A percentile compares a stretch with the other conserved stretches of the same genome.
These are phyloP conservation scores for Chiridota heheva DNA, from an alignment of 35 echinoderm and acorn worm species.

Conservation along the genomic window DNA sequence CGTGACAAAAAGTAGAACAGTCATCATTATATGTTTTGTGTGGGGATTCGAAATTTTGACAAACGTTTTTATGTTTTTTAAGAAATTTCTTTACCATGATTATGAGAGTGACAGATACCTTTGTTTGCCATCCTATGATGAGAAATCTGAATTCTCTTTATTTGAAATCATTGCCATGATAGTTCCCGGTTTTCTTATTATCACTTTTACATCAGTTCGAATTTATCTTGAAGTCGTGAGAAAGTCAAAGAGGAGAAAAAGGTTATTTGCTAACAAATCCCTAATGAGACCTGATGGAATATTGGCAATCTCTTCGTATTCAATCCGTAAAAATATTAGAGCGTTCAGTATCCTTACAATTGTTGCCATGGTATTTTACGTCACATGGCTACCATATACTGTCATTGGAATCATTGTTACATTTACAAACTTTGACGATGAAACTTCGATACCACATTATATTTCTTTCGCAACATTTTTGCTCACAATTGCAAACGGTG, in stretches of 20 bases:
- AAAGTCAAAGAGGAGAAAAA: not conserved
- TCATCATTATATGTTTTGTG: not conserved
- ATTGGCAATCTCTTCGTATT: not conserved
- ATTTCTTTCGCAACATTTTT: conserved; percentile 9
- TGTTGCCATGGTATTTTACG: conserved; percentile 14
- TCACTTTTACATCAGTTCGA: conserved; percentile 23
- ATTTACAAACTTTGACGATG: not conserved
- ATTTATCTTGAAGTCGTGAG: not conserved
- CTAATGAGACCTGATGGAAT: not conserved
- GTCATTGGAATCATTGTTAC: not conserved
- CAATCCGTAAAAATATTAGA: conserved; percentile 23
- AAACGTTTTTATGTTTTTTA: not conserved
- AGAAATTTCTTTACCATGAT: not conserved
- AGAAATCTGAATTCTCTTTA: not conserved
- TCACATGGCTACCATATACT: conserved; percentile 30
- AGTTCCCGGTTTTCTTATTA: conserved; percentile 24
- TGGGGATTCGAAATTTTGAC: not conserved
- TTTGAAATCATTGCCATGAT: not conserved
- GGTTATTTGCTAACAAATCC: conserved; percentile 13
- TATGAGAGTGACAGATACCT: not conserved
- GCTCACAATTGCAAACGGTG: conserved; percentile 27
- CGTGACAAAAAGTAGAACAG: conserved; percentile 16
- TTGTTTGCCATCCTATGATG: conserved; percentile 19
- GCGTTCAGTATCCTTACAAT: conserved; percentile 34
- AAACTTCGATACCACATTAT: not conserved